These are phyloP conservation scores for Cylindroiulus punctatus DNA, from an alignment of 2,888 invertebrate genomes.

Conservation along the genomic window DNA sequence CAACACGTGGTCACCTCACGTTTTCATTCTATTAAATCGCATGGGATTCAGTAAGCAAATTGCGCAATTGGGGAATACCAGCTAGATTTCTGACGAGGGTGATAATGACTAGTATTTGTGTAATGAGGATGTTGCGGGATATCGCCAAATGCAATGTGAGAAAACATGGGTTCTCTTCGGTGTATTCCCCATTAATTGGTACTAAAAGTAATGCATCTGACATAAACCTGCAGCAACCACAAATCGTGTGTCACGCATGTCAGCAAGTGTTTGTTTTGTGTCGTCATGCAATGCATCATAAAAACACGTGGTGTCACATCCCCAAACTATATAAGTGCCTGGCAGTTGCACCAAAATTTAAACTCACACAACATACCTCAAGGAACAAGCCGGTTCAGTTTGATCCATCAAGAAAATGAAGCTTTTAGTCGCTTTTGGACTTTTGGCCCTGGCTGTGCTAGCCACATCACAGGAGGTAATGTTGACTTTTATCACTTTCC, in stretches of 20 bases:
- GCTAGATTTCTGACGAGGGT: not conserved
- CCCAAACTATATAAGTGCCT: not conserved
- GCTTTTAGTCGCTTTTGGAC: not conserved
- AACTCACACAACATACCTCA: not conserved
- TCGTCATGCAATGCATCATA: not conserved
- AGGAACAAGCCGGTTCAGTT: not conserved
- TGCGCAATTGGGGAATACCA: not conserved
- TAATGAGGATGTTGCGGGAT: not conserved
- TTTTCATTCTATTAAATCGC: too few relatives aligned
- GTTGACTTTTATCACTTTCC: too few relatives aligned
- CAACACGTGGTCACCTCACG: too few relatives aligned
- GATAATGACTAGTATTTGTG: not conserved
- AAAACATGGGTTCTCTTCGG: not conserved
- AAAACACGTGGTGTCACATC: not conserved
- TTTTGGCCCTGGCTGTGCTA: not conserved
- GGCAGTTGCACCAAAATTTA: not conserved
- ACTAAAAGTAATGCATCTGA: not conserved
- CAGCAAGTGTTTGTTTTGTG: not conserved
- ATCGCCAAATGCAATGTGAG: not conserved
- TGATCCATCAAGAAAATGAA: not conserved
- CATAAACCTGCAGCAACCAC: not conserved
- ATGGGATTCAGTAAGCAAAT: too few relatives aligned
- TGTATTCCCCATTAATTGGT: not conserved
- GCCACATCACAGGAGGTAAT: slow-evolving; percentile 1
- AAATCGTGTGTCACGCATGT: not conserved